Conservation (phyloP, 2,888 invertebrate species). For the Amorpha juglandis region DNA sequence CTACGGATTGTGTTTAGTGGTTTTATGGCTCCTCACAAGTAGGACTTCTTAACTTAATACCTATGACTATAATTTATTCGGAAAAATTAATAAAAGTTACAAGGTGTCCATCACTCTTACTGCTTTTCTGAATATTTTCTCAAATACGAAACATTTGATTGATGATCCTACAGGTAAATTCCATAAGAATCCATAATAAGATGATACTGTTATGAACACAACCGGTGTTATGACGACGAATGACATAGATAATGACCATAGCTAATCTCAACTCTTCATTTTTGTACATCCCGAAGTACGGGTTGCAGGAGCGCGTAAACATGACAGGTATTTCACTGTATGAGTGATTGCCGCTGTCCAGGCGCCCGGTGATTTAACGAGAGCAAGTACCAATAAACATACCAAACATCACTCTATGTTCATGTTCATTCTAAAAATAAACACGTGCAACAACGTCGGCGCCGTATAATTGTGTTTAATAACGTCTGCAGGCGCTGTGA, state of each 20-base stretch:
- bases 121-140: no score
- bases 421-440: slow-evolving; percentile 49
- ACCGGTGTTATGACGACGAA: not conserved
- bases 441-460: slow-evolving; percentile 53
- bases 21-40: not conserved
- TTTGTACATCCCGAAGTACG: not conserved
- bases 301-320: not conserved
- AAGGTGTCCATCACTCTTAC: no score
- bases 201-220: not conserved
- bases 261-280: not conserved
- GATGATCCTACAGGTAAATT: not conserved
- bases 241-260: not conserved
- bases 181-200: not conserved
- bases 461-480: slow-evolving; percentile 67
- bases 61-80: no score
- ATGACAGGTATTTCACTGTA: not conserved
- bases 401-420: slow-evolving; percentile 27
- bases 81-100: no score
- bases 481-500: slow-evolving; percentile 50
- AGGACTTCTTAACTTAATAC: not conserved
- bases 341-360: not conserved
- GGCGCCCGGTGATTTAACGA: not conserved
- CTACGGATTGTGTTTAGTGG: not conserved
- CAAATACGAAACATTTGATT: not conserved
- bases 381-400: slow-evolving; percentile 4